Evolutionary conservation across 2,888 invertebrate genomes (phyloP), one percentile per base, ranked within the genome.

Genomic region (Melipona bicolor): DNA sequence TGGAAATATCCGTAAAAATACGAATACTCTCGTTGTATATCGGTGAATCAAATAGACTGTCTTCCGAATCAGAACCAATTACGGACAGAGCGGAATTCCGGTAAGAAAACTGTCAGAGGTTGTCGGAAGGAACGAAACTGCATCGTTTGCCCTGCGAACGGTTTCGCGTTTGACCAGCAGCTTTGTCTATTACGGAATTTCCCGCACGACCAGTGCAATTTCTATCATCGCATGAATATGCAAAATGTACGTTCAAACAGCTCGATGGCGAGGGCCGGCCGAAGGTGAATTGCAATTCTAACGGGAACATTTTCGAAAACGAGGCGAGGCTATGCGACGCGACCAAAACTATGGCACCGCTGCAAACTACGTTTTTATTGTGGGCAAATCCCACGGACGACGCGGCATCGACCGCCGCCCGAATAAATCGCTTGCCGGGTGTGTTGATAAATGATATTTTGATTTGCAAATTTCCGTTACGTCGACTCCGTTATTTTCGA

Each of bases 221-320:
- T 84, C 85, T 78, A 78, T 86, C 79, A 79, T 79, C 83, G 84
- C 87, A 89, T 90, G 91, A 91, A 91, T 91, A 90, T 90, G 87
- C 89, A 91, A 87, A 77, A 83, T 82, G 79, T 78, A 77, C 84
- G 79, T 68, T 59, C 79, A 83, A 88, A 85, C 85, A 77, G 77
- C 87, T 87, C 84, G 79, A 77, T 81, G 78, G 81, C 32, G 75
- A 71, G 43, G 9, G 77, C 78, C 77, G 76, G 27, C 54, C 19
- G n/a, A 19, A 24, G 59, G 68, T 9, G 76, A 77, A 79, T 83
- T 74, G 76, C 73, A 61, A 50, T 61, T 73, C 65, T 15, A 64
- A 19, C 49, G 68, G 43, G 62, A 69, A 72, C 76, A 59, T 73
- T 84, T 83, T 77, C 73, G 72, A 62, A 62, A 77, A 62, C 49